These are phyloP conservation scores for Hafferia zeledoni DNA, from an alignment of 2,797 vertebrate species.

Conservation along the genomic window DNA sequence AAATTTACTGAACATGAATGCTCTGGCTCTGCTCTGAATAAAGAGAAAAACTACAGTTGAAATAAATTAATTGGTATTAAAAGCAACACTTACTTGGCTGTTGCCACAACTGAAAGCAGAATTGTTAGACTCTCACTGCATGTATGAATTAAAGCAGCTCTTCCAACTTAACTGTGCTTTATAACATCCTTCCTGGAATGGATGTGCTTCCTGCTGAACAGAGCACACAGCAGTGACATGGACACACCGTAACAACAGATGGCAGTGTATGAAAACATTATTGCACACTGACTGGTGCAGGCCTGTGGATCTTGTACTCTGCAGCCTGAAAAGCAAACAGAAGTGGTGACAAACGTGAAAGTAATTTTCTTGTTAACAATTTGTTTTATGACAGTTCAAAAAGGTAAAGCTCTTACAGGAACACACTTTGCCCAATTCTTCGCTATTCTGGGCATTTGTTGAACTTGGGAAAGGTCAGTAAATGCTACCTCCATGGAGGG, in stretches of 20 bases:
- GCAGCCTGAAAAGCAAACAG: not conserved
- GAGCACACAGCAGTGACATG: not conserved
- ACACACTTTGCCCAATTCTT: not conserved
- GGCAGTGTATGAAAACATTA: slow-evolving; percentile 44
- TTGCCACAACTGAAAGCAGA: not conserved
- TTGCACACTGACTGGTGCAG: fast-evolving
- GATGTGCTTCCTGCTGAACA: not conserved
- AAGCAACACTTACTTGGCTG: not conserved
- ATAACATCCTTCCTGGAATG: not conserved
- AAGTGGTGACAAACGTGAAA: not conserved
- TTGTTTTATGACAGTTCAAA: not conserved
- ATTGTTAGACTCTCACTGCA: not conserved
- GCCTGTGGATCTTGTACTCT: not conserved
- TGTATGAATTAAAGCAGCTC: not conserved
- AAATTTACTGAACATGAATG: not conserved
- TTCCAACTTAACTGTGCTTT: not conserved
- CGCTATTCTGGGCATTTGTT: not conserved
- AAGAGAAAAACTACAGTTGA: not conserved
- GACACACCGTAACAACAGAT: not conserved
- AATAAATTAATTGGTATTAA: not conserved
- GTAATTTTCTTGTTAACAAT: not conserved
- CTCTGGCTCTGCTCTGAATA: not conserved
- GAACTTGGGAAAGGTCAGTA: not conserved
- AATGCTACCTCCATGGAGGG: not conserved
- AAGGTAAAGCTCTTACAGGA: not conserved